phyloP scores from a whole-genome alignment of 2,113 vertebrate genomes.

The Gasterosteus aculeatus region DNA sequence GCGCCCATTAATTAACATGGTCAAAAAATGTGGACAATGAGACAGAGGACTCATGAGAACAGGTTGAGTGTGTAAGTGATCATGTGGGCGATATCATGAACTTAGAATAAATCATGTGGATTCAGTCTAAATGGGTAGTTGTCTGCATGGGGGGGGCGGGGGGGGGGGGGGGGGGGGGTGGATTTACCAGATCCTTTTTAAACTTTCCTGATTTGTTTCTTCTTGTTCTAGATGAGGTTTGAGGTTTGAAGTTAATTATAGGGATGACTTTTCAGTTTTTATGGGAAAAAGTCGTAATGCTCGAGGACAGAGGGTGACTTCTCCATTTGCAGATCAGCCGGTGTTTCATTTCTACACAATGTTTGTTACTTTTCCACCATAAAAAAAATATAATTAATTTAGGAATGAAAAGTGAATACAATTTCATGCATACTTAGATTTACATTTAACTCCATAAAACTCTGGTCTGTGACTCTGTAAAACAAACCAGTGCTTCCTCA shows the following conservation, averaged over 20 bases:
- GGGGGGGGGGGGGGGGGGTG: background rate
- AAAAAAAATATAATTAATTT: background rate
- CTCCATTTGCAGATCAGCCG: background rate
- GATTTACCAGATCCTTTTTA: background rate
- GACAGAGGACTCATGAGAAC: conserved; percentile 28
- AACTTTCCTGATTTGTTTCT: background rate
- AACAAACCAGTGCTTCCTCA: background rate
- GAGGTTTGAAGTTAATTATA: background rate
- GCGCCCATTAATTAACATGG: conserved; percentile 34
- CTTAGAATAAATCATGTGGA: conserved; percentile 16
- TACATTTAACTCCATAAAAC: background rate
- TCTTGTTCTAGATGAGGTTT: background rate
- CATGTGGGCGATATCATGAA: background rate
- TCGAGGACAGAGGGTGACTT: background rate
- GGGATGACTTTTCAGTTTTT: background rate
- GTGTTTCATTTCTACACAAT: background rate
- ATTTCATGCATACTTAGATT: background rate
- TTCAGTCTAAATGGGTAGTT: background rate
- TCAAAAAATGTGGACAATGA: conserved; percentile 41
- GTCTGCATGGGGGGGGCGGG: background rate
- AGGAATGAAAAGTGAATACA: background rate
- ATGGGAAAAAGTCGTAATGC: background rate
- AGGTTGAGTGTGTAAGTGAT: conserved; percentile 21
- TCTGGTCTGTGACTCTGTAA: background rate
- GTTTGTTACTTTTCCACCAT: background rate